Conservation (phyloP, 1,140 invertebrate genomes). For the Drosophila setifemur region DNA sequence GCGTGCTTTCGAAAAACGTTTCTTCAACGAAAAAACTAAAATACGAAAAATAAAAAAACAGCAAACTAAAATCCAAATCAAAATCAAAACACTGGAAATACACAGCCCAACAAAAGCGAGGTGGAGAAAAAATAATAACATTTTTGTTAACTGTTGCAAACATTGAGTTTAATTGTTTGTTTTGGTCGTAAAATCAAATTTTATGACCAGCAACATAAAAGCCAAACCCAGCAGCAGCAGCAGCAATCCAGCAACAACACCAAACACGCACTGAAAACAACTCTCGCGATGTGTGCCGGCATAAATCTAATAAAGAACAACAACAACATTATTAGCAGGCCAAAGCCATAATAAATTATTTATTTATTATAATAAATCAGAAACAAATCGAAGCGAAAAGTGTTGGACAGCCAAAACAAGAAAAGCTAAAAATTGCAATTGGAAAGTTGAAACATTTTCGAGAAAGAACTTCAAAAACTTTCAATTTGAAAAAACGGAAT, state of each 20-base stretch:
- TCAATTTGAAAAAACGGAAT: not conserved
- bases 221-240: conserved; percentile 43
- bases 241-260: conserved; percentile 21
- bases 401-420: not conserved
- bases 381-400: conserved; percentile 3
- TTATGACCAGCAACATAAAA: conserved; percentile 81
- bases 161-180: conserved; percentile 81
- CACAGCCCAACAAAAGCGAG: conserved; percentile 18
- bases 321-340: conserved; percentile 5
- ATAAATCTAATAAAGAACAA: conserved; percentile 32
- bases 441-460: not conserved
- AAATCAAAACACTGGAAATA: conserved; percentile 16
- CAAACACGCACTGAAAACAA: conserved; percentile 42
- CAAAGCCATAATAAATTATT: conserved; percentile 27
- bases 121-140: conserved; percentile 57
- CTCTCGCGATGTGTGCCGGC: conserved; percentile 62
- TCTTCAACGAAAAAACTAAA: not conserved
- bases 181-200: conserved; percentile 82
- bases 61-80: conserved; percentile 4
- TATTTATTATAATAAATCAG: conserved; percentile 18
- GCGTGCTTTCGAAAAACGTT: not conserved
- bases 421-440: not conserved
- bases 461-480: not conserved
- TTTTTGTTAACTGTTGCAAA: conserved; percentile 76
- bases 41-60: not conserved